Evolutionary conservation across 53 echinoderm and acorn worm genomes (phyloP).

Genomic region (Stichopus horrens): DNA sequence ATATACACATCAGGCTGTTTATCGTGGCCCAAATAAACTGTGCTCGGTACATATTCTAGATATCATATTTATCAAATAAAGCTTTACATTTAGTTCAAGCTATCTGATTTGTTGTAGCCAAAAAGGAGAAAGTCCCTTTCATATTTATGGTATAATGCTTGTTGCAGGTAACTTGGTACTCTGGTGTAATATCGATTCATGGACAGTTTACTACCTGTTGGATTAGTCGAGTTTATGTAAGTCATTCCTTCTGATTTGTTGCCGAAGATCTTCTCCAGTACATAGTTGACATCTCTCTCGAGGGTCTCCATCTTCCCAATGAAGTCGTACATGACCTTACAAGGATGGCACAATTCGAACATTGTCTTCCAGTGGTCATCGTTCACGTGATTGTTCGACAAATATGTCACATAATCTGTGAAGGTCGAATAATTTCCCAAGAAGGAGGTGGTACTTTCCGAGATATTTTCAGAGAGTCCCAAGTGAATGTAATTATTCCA

Average conservation of each 20-base stretch:
- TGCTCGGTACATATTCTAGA: no score
- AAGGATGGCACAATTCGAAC: slow-evolving; percentile 58
- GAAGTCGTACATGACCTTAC: slow-evolving; percentile 53
- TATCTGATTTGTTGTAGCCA: slow-evolving; percentile 44
- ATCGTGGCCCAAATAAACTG: no score
- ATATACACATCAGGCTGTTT: no score
- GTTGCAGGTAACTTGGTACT: slow-evolving; percentile 14
- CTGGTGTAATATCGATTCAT: slow-evolving; percentile 35
- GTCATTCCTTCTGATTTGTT: slow-evolving; percentile 17
- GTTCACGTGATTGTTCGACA: slow-evolving; percentile 48
- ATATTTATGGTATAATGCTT: slow-evolving; percentile 38
- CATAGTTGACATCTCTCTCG: slow-evolving; percentile 53
- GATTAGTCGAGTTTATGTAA: slow-evolving; percentile 55
- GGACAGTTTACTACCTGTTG: slow-evolving; percentile 56
- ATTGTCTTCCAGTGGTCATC: slow-evolving; percentile 69
- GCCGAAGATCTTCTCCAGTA: slow-evolving; percentile 19
- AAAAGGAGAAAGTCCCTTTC: slow-evolving; percentile 56
- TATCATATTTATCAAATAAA: no score
- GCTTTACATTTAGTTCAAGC: background rate
- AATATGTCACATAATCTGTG: slow-evolving; percentile 51
- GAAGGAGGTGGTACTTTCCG: background rate
- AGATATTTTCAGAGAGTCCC: background rate
- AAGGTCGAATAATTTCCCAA: slow-evolving; percentile 55
- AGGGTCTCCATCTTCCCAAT: slow-evolving; percentile 59
- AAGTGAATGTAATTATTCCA: slow-evolving; percentile 50